Evolutionary conservation across 2,797 vertebrate genomes (phyloP), one percentile per base, ranked within the genome.

Genomic region (Babyrousa celebensis): DNA sequence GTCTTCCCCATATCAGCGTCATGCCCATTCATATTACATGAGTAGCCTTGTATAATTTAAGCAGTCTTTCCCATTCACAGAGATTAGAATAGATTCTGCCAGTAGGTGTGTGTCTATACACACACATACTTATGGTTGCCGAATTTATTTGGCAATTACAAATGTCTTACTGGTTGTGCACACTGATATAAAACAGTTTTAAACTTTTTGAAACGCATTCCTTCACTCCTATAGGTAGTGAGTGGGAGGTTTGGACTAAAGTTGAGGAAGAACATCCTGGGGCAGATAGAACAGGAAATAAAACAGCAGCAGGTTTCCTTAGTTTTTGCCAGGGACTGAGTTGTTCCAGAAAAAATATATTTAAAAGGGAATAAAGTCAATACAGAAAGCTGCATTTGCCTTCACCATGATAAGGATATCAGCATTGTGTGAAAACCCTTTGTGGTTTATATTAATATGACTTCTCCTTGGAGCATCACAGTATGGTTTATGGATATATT

Each of bases 291-390:
- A 68, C 8, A 89, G 6, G 54, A 93, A 95, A 85, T 62, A 68
- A 62, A 82, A 15, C 21, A 25, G 14, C 52, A 78, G n/a, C 36
- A 58, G 9, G 1, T 67, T 80, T 80, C 62, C n/a, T 80, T 80
- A 85, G 15, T 70, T 70, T 52, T 92, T 84, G 72, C 70, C 62
- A 70, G 32, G 27, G 29, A 90, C 17, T 85, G 80, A 43, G 70
- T 89, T 85, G 63, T 56, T 72, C 40, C 85, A 85, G 40, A 74
- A 80, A 79, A 79, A 78, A 75, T 43, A n/a, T 36, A 62, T 40
- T 78, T 27, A 89, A 71, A 27, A 70, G 56, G 29, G 16, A 83
- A 74, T 68, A 91, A 71, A 89, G 36, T 75, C 23, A 20, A n/a
- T 75, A n/a, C 3, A 52, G 77, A 89, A 86, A 93, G 60, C 70